Evolutionary conservation across 1,140 invertebrate species (phyloP).

Genomic region (Micrasema minimum): DNA sequence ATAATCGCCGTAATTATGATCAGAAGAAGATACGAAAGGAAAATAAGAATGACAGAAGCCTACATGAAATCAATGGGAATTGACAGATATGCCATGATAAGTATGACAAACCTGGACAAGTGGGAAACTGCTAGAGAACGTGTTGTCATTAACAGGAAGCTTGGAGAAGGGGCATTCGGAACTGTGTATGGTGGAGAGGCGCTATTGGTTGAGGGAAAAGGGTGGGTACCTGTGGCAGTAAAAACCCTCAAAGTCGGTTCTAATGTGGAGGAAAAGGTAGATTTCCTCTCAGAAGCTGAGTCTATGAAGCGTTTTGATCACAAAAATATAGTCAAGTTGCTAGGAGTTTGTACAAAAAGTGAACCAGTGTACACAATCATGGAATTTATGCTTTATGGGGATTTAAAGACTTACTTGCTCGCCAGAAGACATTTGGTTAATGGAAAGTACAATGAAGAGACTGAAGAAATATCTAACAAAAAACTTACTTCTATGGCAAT

Average conservation of each 20-base stretch:
- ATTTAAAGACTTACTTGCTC: constrained; percentile 88
- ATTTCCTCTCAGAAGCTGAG: constrained; percentile 93
- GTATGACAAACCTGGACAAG: constrained; percentile 74
- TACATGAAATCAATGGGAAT: constrained; percentile 79
- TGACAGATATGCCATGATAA: constrained; percentile 67
- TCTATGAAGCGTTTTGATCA: constrained; percentile 93
- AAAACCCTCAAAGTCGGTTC: constrained; percentile 90
- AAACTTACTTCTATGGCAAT: constrained; percentile 86
- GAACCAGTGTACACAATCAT: constrained; percentile 91
- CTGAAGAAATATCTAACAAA: constrained; percentile 80
- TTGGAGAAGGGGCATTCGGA: constrained; percentile 91
- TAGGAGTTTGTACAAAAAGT: constrained; percentile 86
- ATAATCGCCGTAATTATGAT: constrained; percentile 74
- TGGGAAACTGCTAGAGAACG: constrained; percentile 88
- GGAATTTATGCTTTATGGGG: constrained; percentile 94
- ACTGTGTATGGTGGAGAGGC: constrained; percentile 89
- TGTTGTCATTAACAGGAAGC: constrained; percentile 89
- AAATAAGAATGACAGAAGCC: constrained; percentile 75
- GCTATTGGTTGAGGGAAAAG: constrained; percentile 71
- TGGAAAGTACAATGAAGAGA: constrained; percentile 74
- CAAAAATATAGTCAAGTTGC: constrained; percentile 87
- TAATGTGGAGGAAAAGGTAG: constrained; percentile 86
- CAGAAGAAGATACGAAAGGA: constrained; percentile 80
- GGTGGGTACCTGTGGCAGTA: constrained; percentile 90
- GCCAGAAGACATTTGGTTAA: constrained; percentile 85